Evolutionary conservation across 2,888 invertebrate genomes (phyloP), one percentile per base, ranked within the genome.

Genomic region (Synergus japonicus): DNA sequence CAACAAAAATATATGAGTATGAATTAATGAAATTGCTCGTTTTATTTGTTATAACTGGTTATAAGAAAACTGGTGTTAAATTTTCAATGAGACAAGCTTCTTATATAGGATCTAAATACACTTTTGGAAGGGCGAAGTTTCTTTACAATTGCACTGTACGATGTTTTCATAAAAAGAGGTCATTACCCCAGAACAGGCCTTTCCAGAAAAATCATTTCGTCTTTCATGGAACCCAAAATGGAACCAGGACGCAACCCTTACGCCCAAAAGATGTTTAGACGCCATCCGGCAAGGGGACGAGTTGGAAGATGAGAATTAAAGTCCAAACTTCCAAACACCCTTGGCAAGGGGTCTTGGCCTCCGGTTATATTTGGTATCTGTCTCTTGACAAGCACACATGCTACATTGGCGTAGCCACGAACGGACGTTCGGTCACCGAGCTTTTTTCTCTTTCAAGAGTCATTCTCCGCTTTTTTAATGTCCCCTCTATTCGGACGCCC

Each of bases 351-450:
- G 90, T 90, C 90, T 85, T 22, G 22, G 82, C 86, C 85, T 83
- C 82, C 80, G 86, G 89, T 90, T 91, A 90, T 91, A 90, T 91
- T 91, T 91, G 90, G 91, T 91, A 84, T 89, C 90, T 89, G 88
- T 87, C 87, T 87, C 86, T 84, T 86, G 87, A 85, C 83, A 81
- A 84, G 86, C 87, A 85, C 90, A 90, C 88, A 89, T 89, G 89
- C 87, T 85, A 84, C 91, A 91, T 83, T 87, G 88, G 89, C 88
- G 87, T 83, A 85, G 65, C 64, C 76, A 76, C 49, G 58, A 79
- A 84, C 81, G 82, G 82, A 83, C 85, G 83, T 80, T 60, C 85
- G 88, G 88, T 89, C 89, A 89, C 86, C 83, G 83, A 76, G 80
- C 81, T 84, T 85, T 85, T 87, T 86, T 85, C 81, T 82, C 77